Evolutionary conservation across 2,888 invertebrate species (phyloP), one percentile per base, ranked within the genome.

Genomic region (Allophyes oxyacanthae): DNA sequence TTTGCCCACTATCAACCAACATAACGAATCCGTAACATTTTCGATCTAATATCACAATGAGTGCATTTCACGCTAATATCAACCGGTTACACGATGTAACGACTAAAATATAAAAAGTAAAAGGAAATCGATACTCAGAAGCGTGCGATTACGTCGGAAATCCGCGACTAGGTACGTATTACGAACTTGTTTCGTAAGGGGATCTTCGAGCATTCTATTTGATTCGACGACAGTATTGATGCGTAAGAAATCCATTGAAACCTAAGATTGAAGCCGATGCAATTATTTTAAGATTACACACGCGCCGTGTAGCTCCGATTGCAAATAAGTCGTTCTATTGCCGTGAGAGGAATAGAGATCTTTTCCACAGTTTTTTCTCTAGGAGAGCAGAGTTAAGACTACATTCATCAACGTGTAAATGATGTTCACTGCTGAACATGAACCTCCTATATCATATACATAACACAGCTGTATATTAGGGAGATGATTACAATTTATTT

Each of bases 101-200:
- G 10, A 55, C 37, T 10, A 30, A 45, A 50, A 36, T 28, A 38
- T 38, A 67, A 67, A 55, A 64, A 60, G 64, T 49, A 57, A 64
- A 58, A 66, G 53, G 51, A 55, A 58, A 64, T 63, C 60, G 48
- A 61, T 64, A 44, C 51, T 37, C 14, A 15, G 60, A 64, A 60
- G 53, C 49, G 46, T 64, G 67, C 63, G 32, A 67, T 51, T 46
- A 40, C 50, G 42, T 55, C 46, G 67, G 74, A 67, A 49, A 73
- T 70, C 55, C 57, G 66, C 54, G 41, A 54, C 42, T 42, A 45
- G 52, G 32, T 48, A 48, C 4, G 20, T 20, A n/a, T 52, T 42
- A 54, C 41, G 41, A 50, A 58, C 46, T 43, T 37, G 54, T 67
- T 64, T 40, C 36, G 42, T 58, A 44, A 30, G 43, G 30, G 20